Evolutionary conservation across 1,140 invertebrate species (phyloP).

Genomic region (Halictus rubicundus): DNA sequence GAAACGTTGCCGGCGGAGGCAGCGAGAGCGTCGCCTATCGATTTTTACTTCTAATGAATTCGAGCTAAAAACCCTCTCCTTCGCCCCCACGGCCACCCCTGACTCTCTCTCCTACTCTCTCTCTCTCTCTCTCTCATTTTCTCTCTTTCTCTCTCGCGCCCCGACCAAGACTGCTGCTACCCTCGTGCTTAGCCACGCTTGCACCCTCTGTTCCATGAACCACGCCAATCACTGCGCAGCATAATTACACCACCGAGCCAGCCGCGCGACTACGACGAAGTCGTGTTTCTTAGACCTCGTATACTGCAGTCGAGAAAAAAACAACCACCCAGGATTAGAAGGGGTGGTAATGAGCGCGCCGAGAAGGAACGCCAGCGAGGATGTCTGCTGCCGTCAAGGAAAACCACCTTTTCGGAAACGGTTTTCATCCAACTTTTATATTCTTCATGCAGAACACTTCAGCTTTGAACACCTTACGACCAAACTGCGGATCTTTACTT

Average conservation of each 20-base stretch:
- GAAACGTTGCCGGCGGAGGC: constrained; percentile 71
- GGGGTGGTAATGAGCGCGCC: constrained; percentile 12
- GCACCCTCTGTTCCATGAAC: constrained; percentile 77
- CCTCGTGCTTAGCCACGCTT: constrained; percentile 63
- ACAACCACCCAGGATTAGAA: constrained; percentile 25
- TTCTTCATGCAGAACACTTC: no score
- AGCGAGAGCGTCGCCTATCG: constrained; percentile 76
- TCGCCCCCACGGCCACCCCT: constrained; percentile 39
- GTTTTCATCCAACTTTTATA: neutral
- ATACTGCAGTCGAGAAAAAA: constrained; percentile 56
- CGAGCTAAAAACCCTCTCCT: constrained; percentile 77
- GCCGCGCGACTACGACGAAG: constrained; percentile 69
- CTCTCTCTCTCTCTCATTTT: constrained; percentile 42
- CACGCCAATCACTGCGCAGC: constrained; percentile 80
- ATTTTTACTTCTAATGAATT: constrained; percentile 81
- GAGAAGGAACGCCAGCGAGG: constrained; percentile 25
- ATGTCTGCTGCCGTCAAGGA: constrained; percentile 27
- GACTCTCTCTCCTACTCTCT: constrained; percentile 26
- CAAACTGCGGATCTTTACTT: no score
- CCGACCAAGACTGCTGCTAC: constrained; percentile 60
- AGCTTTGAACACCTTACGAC: no score
- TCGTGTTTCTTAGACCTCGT: constrained; percentile 72
- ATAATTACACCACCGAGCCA: constrained; percentile 77
- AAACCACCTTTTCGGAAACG: neutral
- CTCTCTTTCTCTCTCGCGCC: constrained; percentile 31